Conservation (phyloP, 2,888 invertebrate genomes). For the Torymus aiolomorphi region DNA sequence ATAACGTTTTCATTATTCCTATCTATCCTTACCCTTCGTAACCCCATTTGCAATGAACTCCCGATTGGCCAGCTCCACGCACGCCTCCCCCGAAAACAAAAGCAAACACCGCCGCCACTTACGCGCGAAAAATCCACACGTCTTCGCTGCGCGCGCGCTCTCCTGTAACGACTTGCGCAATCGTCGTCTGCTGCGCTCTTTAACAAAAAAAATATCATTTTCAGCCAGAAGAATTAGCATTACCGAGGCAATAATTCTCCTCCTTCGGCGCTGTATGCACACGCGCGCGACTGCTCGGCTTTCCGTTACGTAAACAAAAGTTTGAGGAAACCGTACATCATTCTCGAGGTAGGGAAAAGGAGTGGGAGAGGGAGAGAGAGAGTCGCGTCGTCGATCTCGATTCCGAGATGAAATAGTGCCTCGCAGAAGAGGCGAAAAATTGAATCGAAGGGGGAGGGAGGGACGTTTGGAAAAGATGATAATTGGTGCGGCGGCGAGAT, state of each 20-base stretch:
- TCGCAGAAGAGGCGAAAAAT: no score
- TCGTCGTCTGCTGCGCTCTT: constrained; percentile 1
- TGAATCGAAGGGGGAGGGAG: no score
- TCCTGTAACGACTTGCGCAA: constrained; percentile 24
- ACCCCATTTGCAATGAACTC: no score
- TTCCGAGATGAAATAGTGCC: not conserved
- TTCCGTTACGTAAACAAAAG: constrained; percentile 52
- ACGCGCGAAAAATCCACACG: not conserved
- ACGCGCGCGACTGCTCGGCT: constrained; percentile 23
- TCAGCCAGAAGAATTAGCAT: constrained; percentile 25
- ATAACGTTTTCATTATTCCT: no score
- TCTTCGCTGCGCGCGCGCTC: no score
- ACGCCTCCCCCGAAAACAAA: no score
- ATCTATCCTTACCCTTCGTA: no score
- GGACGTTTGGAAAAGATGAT: no score
- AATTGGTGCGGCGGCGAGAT: no score
- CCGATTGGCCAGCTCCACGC: no score
- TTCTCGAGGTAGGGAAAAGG: constrained; percentile 3
- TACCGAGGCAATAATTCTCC: constrained; percentile 38
- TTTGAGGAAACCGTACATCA: constrained; percentile 55
- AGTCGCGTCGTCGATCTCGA: not conserved
- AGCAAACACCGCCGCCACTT: no score
- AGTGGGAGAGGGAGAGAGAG: constrained; percentile 1
- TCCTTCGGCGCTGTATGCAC: not conserved
- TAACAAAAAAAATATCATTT: constrained; percentile 27